Percentiles rank a stretch among this genome's conserved stretches.
These are phyloP conservation scores for Drosophila lacertosa DNA, from an alignment of 1,140 invertebrate species.

Conservation along the genomic window DNA sequence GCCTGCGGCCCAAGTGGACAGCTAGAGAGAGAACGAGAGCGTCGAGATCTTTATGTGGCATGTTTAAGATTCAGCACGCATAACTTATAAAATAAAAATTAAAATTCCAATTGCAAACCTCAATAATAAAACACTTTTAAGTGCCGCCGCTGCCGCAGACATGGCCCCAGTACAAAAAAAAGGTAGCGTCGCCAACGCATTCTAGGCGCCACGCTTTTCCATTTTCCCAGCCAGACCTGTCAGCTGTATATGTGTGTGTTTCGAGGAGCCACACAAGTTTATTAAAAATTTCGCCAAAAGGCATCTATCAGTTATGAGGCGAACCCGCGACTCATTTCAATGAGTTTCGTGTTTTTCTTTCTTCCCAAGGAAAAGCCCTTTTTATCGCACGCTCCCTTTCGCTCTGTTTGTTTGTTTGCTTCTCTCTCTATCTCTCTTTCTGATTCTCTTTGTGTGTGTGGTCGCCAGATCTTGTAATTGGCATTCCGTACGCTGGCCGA, in stretches of 20 bases:
- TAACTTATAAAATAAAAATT: slow-evolving; percentile 79
- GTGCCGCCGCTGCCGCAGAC: slow-evolving; percentile 34
- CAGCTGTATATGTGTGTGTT: slow-evolving; percentile 10
- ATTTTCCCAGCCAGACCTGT: slow-evolving; percentile 3
- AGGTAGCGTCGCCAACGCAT: slow-evolving; percentile 11
- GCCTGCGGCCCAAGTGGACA: slow-evolving; percentile 22
- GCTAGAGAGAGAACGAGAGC: background rate
- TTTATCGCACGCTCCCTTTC: background rate
- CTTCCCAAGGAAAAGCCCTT: background rate
- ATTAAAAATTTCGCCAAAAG: slow-evolving; percentile 76
- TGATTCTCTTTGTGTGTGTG: slow-evolving; percentile 37
- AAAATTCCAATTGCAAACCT: slow-evolving; percentile 76
- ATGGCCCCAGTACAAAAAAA: slow-evolving; percentile 6
- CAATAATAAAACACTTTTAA: slow-evolving; percentile 77
- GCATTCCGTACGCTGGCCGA: slow-evolving; percentile 79
- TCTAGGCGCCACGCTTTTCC: slow-evolving; percentile 13
- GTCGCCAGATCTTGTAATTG: slow-evolving; percentile 72
- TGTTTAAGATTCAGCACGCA: slow-evolving; percentile 70
- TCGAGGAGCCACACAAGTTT: slow-evolving; percentile 53
- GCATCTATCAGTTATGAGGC: slow-evolving; percentile 72
- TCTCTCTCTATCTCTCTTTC: background rate
- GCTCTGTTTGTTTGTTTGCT: background rate
- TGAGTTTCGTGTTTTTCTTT: slow-evolving; percentile 55
- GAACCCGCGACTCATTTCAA: slow-evolving; percentile 69
- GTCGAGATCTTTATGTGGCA: slow-evolving; percentile 36